Conservation (phyloP, 2,888 invertebrate species). For the Lymantria monacha region DNA sequence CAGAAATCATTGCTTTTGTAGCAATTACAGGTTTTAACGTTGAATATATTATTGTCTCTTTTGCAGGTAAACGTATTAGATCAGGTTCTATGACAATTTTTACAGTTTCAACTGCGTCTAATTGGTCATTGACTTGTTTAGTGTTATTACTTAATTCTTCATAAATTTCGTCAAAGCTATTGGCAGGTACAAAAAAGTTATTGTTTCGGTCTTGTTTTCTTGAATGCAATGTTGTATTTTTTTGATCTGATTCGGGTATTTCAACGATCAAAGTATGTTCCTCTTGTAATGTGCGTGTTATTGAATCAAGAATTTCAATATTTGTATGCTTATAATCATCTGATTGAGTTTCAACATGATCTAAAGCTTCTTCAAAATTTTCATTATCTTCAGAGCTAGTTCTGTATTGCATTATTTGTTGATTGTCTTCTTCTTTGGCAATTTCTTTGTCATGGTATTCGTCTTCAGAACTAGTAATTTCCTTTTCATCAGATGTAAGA, state of each 20-base stretch:
- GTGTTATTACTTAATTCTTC: conserved; percentile 50
- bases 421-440: conserved; percentile 10
- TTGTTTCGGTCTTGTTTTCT: conserved; percentile 58
- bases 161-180: conserved; percentile 75
- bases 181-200: conserved; percentile 58
- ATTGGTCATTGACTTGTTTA: background rate
- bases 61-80: conserved; percentile 25
- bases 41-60: conserved; percentile 40
- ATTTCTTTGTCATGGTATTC: conserved; percentile 25
- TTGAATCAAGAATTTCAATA: conserved; percentile 70
- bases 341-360: conserved; percentile 65
- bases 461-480: conserved; percentile 46
- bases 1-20: conserved; percentile 42
- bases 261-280: conserved; percentile 56
- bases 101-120: background rate
- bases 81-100: conserved; percentile 1
- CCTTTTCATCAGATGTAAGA: conserved; percentile 65
- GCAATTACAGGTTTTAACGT: conserved; percentile 37
- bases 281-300: conserved; percentile 69
- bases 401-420: conserved; percentile 31
- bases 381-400: conserved; percentile 77
- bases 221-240: conserved; percentile 6
- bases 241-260: conserved; percentile 27
- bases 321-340: conserved; percentile 67
- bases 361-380: conserved; percentile 76